A percentile compares a stretch with the other conserved stretches of the same genome.
phyloP scores from a whole-genome alignment of 2,113 vertebrate species.

The Coryphaenoides rupestris region DNA sequence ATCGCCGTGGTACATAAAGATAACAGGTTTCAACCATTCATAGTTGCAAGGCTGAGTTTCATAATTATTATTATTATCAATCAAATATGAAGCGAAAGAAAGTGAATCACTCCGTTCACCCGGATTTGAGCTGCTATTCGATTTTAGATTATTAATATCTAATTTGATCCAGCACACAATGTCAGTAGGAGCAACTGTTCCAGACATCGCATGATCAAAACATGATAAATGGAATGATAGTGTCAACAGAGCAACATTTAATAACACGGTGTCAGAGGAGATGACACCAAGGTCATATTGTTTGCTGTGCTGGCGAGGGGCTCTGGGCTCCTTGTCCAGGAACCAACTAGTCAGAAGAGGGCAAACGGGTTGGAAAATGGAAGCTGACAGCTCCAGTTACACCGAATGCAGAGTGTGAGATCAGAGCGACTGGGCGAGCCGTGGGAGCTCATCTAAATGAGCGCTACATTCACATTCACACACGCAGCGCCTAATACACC shows the following conservation, averaged over 20 bases:
- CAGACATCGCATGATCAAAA: not conserved
- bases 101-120: no score
- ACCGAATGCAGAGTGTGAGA: slow-evolving; percentile 11
- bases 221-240: not conserved
- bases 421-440: slow-evolving; percentile 26
- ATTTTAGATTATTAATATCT: no score
- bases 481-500: slow-evolving; percentile 20
- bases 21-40: no score
- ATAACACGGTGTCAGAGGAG: not conserved
- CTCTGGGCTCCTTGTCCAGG: not conserved
- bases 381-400: not conserved
- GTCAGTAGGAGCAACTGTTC: no score
- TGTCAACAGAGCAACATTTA: no score
- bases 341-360: not conserved
- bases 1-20: no score
- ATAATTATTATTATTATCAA: no score
- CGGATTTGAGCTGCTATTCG: no score
- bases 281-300: not conserved
- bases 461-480: slow-evolving; percentile 20
- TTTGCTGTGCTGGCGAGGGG: not conserved
- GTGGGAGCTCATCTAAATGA: slow-evolving; percentile 42
- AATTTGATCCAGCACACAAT: no score
- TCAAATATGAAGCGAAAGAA: no score
- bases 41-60: no score
- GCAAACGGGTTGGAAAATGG: not conserved